Evolutionary conservation across 1,140 invertebrate genomes (phyloP).

Genomic region (Calephelis nemesis): DNA sequence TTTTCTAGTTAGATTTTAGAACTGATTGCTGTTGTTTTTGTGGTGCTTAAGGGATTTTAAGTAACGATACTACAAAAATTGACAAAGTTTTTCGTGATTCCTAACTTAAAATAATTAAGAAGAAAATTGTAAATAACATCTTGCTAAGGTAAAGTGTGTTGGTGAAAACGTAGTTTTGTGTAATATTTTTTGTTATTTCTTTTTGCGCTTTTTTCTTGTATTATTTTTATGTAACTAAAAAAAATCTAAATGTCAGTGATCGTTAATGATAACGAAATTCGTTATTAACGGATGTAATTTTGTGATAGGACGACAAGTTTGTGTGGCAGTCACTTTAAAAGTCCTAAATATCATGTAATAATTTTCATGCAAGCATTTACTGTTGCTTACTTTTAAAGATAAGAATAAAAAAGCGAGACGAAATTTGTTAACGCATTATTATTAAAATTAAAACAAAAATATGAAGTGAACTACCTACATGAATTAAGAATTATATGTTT

Average conservation of each 20-base stretch:
- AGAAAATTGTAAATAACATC: slow-evolving; percentile 41
- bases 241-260: neutral
- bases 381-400: no score
- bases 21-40: slow-evolving; percentile 51
- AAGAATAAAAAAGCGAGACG: no score
- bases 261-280: no score
- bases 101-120: slow-evolving; percentile 46
- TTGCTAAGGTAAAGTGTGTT: slow-evolving; percentile 41
- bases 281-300: no score
- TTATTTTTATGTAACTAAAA: neutral
- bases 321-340: no score
- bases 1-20: slow-evolving; percentile 48
- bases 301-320: no score
- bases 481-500: no score
- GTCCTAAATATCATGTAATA: no score
- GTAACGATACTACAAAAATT: slow-evolving; percentile 39
- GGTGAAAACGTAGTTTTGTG: slow-evolving; percentile 12
- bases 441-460: no score
- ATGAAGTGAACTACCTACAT: no score
- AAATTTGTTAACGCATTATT: no score
- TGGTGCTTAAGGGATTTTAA: slow-evolving; percentile 45
- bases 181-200: neutral
- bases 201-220: neutral
- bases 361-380: no score
- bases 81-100: slow-evolving; percentile 47